Conservation (phyloP, 1,140 invertebrate genomes). For the Dreissena rostriformis region DNA sequence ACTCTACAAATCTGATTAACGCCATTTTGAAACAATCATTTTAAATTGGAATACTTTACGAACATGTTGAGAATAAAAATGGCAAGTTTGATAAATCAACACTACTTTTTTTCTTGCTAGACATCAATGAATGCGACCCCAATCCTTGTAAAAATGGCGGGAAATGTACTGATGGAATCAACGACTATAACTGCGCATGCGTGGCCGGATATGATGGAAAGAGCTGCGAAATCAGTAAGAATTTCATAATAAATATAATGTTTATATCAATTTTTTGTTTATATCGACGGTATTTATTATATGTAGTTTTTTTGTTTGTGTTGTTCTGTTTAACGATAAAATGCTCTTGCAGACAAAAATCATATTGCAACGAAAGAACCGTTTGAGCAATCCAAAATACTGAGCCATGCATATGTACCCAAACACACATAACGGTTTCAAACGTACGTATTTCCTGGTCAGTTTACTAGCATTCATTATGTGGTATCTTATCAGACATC, state of each 20-base stretch:
- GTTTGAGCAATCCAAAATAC: background rate
- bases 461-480: background rate
- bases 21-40: too few species aligned
- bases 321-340: background rate
- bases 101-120: background rate
- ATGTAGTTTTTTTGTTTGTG: background rate
- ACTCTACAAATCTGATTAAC: too few species aligned
- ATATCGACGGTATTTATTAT: background rate
- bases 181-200: conserved; percentile 6
- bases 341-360: too few species aligned
- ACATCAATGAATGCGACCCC: conserved; percentile 17
- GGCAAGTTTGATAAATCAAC: too few species aligned
- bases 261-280: background rate
- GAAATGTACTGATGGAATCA: conserved; percentile 10
- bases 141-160: conserved; percentile 29
- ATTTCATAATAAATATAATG: background rate
- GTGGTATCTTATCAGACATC: conserved; percentile 1
- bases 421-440: background rate
- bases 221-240: conserved; percentile 21
- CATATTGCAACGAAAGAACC: background rate
- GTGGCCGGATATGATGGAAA: background rate
- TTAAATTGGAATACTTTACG: too few species aligned
- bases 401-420: background rate
- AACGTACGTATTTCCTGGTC: background rate
- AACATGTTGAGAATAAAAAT: too few species aligned